Conservation (phyloP, 2,888 invertebrate species). For the Catocala fraxini region DNA sequence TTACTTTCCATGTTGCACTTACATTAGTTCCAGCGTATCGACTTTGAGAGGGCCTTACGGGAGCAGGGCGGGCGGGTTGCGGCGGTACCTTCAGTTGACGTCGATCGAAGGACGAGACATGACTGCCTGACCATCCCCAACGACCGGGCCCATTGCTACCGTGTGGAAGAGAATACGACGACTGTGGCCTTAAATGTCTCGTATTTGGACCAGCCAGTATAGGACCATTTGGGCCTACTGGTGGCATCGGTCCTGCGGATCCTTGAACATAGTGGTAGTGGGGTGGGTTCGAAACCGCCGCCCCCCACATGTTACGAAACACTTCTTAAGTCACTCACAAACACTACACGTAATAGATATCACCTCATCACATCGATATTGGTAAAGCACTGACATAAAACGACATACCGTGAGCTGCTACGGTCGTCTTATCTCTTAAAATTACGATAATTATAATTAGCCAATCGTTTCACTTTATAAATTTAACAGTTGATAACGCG, state of each 20-base stretch:
- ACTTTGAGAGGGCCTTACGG: conserved; percentile 71
- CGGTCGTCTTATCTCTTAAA: conserved; percentile 70
- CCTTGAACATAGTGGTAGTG: conserved; percentile 82
- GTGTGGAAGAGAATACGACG: conserved; percentile 86
- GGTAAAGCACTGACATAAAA: conserved; percentile 71
- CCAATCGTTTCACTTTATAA: conserved; percentile 69
- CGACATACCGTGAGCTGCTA: conserved; percentile 68
- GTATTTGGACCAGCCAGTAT: conserved; percentile 73
- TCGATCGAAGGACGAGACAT: conserved; percentile 84
- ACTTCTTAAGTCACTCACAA: conserved; percentile 63
- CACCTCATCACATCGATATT: conserved; percentile 75
- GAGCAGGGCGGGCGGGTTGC: conserved; percentile 79
- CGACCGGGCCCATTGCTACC: conserved; percentile 86
- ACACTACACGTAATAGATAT: conserved; percentile 68
- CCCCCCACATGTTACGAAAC: conserved; percentile 80
- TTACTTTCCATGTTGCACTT: conserved; percentile 48
- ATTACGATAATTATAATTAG: conserved; percentile 71
- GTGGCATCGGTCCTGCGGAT: conserved; percentile 66
- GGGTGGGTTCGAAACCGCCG: conserved; percentile 81
- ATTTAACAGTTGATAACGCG: conserved; percentile 72
- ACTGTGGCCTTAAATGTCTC: conserved; percentile 79
- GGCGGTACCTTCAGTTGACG: conserved; percentile 82
- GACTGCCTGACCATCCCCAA: conserved; percentile 86
- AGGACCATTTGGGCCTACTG: conserved; percentile 75
- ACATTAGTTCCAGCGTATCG: conserved; percentile 76